Base-by-base conservation (phyloP, 2,888 invertebrate genomes). In the Xestia c-nigrum region DNA sequence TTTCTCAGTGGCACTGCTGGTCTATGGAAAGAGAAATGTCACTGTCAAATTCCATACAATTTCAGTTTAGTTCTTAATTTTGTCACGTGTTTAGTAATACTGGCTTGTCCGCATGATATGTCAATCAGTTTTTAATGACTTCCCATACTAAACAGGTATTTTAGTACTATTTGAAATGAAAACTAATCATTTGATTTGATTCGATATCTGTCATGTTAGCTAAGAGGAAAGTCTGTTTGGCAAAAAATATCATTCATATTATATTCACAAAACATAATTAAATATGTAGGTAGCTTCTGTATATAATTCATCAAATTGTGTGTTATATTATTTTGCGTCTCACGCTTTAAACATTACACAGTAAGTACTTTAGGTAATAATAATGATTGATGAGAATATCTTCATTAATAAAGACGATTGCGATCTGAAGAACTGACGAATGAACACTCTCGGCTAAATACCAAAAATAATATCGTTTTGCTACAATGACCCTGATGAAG, bases 311-410 rank as follows among this genome's bases (percentile, higher is more conserved):
- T 81, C 82, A 65, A 43, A n/a, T n/a, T 57, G 10, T 57, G 16
- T 57, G 65, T 74, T 81, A 3, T 57, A 57, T 57, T 82, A n/a
- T 74, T 81, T 82, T 81, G 75, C 74, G 47, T 52, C 46, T 66
- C 10, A 65, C 10, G 40, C 38, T 47, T 43, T 21, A 19, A 21
- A 40, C 40, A 50, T 67, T 43, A 80, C 70, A 24, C 14, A 47
- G n/a, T 61, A 63, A 6, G 14, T 73, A 65, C 24, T 59, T 24
- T 24, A 1, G 0, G 16, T 59, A 46, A 65, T 81, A 66, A 78
- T 75, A 66, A 52, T 81, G 82, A 78, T 81, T 75, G 57, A 78
- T 78, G 78, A 65, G 43, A 74, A 74, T 52, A 74, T 21, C n/a
- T 57, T 74, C n/a, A 50, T 57, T 76, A 74, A 61, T 43, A 31